phyloP scores from a whole-genome alignment of 2,888 invertebrate species.

The Cordilura impudica region DNA sequence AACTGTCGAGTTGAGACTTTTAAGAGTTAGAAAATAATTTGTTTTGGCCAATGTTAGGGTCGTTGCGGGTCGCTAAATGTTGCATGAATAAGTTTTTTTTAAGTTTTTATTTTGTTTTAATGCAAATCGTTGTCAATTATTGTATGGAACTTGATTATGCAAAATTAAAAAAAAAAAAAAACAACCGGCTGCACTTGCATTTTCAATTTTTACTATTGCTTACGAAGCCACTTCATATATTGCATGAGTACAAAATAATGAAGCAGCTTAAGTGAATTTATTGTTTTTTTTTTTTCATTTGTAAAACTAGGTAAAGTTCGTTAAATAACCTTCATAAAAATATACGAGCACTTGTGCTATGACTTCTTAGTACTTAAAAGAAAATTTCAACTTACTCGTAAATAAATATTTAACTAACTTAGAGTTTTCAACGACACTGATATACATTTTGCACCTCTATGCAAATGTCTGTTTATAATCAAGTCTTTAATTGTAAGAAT shows the following conservation, averaged over 20 bases:
- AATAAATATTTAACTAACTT: too few species aligned
- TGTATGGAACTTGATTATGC: slow-evolving; percentile 31
- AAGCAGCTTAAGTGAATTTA: too few species aligned
- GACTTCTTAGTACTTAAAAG: too few species aligned
- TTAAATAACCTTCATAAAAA: slow-evolving; percentile 69
- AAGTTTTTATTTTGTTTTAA: too few species aligned
- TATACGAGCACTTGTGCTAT: too few species aligned
- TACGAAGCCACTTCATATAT: too few species aligned
- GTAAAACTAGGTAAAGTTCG: slow-evolving; percentile 74
- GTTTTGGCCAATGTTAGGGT: slow-evolving; percentile 24
- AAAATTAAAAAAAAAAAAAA: neutral
- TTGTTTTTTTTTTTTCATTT: neutral
- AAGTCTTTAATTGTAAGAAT: too few species aligned
- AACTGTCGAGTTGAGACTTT: neutral
- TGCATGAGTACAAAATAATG: too few species aligned
- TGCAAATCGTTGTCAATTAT: slow-evolving; percentile 40
- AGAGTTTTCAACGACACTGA: too few species aligned
- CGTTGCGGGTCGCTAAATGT: slow-evolving; percentile 38
- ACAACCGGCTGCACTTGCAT: slow-evolving; percentile 43
- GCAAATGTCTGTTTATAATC: too few species aligned
- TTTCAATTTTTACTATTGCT: neutral
- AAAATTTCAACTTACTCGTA: too few species aligned
- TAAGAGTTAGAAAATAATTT: neutral
- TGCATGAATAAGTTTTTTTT: slow-evolving; percentile 11
- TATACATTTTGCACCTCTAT: too few species aligned